Evolutionary conservation across 1,140 invertebrate genomes (phyloP), one percentile per base, ranked within the genome.

Genomic region (Aplysia californica): DNA sequence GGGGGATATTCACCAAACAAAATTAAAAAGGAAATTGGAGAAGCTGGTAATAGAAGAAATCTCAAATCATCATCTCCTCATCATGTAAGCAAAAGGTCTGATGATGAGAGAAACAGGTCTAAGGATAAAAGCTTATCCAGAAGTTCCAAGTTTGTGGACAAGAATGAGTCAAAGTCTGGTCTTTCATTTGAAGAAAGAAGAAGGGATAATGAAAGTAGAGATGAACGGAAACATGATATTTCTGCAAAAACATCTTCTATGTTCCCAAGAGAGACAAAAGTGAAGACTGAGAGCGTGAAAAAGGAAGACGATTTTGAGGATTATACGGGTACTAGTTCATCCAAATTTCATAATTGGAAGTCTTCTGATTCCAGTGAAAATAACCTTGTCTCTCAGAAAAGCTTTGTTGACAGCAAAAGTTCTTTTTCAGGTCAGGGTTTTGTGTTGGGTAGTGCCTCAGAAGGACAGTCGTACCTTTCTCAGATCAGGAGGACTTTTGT

Each of bases 391-490:
- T n/a, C 58, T 15, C 10, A 15, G 23, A 61, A 26, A 10, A n/a
- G 10, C 26, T n/a, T 10, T 61, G 10, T n/a, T 26, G 23, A 15
- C 6, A 61, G 58, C 58, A 10, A 61, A 29, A 6, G 6, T 61
- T 20, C 6, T 15, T 69, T 69, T 31, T 10, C 41, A 69, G 67
- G 67, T 69, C 67, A 69, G 35, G 67, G 67, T 31, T 31, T 55
- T 33, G 31, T 10, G 39, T 33, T 69, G 2, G 67, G 67, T 5
- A 26, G 41, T 29, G 67, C 23, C 18, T 23, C 50, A 18, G 4
- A 3, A 20, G 41, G 67, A 1, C 15, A n/a, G 18, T 50, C 67
- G 26, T 50, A 31, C 56, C 41, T 69, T 2, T 69, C 67, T 10
- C 23, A 50, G 41, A 50, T 50, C 5, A 5, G 67, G 33, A 69